Base-by-base conservation (phyloP, 1,140 invertebrate species). In the Acromyrmex echinatior region DNA sequence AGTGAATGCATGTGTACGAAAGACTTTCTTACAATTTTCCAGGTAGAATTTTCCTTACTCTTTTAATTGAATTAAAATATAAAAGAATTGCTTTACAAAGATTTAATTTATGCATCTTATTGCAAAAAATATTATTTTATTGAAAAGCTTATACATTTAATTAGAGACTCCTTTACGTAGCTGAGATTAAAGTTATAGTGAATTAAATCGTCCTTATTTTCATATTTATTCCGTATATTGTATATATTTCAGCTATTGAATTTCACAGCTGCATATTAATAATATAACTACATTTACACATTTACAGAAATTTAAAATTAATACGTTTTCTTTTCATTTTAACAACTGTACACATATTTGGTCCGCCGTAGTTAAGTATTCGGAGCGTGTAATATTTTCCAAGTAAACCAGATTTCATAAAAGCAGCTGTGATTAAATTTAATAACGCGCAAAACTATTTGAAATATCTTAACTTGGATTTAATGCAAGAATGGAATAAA, bases 381-480 rank as follows among this genome's bases (percentile, higher is more conserved):
- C 49, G 45, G 49, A 80, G 63, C 63, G 63, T 80, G 49, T 68
- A 70, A 81, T 58, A 21, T 12, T 21, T 21, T 79, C 53, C 45
- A 12, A 70, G 25, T 70, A 80, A 56, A 70, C n/a, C 21, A 56
- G 21, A 81, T 81, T 81, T 81, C 31, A 39, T n/a, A 58, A 71
- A 81, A 71, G 9, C n/a, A 56, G 9, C 6, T 25, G 10, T 28
- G 66, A 53, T 18, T 71, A 35, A 53, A 80, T 81, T 81, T 81
- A 81, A 70, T 56, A 70, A 71, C 14, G 21, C 31, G 35, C 31
- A 81, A 71, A 81, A 31, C 28, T 66, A 14, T 14, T 21, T 16
- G n/a, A 58, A 70, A 60, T 45, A 39, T 39, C 28, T 25, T 68
- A 70, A 35, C 18, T 80, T 28, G 12, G 35, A 56, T 56, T 68